Percentiles rank a stretch among this genome's conserved stretches.
Conservation (phyloP, 2,888 invertebrate species). For the Pseudoips prasinana region DNA sequence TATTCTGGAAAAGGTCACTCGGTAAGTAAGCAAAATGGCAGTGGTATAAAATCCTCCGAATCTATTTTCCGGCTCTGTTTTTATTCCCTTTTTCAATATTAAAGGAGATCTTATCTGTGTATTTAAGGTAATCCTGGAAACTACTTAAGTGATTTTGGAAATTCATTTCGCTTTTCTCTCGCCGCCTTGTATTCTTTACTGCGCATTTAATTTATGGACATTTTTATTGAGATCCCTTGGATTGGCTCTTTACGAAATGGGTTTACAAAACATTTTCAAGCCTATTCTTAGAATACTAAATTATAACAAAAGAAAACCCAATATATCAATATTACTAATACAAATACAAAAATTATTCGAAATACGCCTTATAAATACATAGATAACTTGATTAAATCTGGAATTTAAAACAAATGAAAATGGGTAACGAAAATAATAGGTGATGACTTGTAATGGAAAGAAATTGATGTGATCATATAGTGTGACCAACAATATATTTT, state of each 20-base stretch:
- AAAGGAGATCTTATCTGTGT: conserved; percentile 21
- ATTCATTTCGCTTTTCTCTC: conserved; percentile 16
- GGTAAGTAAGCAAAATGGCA: conserved; percentile 6
- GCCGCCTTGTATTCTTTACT: conserved; percentile 15
- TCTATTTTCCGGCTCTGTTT: conserved; percentile 16
- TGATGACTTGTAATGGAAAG: too few species aligned
- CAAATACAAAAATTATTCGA: too few species aligned
- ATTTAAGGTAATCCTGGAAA: conserved; percentile 27
- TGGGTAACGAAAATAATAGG: too few species aligned
- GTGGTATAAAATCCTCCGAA: conserved; percentile 26
- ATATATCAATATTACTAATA: too few species aligned
- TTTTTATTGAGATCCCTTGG: background rate
- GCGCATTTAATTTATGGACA: background rate
- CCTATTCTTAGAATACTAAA: too few species aligned
- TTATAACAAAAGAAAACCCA: too few species aligned
- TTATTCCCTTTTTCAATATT: conserved; percentile 20
- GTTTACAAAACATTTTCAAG: background rate
- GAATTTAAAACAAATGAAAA: too few species aligned
- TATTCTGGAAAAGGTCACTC: too few species aligned
- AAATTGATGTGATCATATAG: too few species aligned
- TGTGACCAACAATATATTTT: too few species aligned
- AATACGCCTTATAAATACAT: too few species aligned
- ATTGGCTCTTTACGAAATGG: conserved; percentile 1
- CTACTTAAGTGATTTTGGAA: conserved; percentile 17
- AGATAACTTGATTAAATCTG: too few species aligned